A percentile compares a stretch with the other conserved stretches of the same genome.
Evolutionary conservation across 2,888 invertebrate genomes (phyloP).

Genomic region (Rotaria sp.): DNA sequence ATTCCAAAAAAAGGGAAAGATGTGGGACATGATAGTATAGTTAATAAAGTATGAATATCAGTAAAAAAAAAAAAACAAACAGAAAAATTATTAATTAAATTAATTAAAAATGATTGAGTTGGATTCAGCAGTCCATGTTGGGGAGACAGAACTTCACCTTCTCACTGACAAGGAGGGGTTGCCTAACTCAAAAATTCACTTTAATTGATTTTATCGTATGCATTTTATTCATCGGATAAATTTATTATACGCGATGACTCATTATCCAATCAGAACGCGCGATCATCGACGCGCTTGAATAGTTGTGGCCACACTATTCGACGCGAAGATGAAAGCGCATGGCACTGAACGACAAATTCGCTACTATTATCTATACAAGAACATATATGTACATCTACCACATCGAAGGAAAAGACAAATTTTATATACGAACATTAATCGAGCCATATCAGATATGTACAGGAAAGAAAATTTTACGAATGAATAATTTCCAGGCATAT

Average conservation of each 20-base stretch:
- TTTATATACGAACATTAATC: neutral
- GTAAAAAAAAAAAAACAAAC: too few species aligned
- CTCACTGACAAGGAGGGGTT: neutral
- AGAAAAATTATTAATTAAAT: neutral
- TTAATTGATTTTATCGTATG: too few species aligned
- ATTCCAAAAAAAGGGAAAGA: neutral
- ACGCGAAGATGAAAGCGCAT: too few species aligned
- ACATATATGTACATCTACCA: neutral
- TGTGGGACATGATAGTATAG: neutral
- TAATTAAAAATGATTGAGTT: neutral
- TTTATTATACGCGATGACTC: too few species aligned
- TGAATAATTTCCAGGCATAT: too few species aligned
- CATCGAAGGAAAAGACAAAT: neutral
- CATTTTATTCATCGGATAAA: too few species aligned
- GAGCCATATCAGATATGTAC: neutral
- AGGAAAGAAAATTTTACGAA: neutral
- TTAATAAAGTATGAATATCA: too few species aligned
- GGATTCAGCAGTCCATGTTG: neutral
- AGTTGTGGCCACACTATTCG: too few species aligned
- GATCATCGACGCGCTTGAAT: too few species aligned
- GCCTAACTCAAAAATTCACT: neutral
- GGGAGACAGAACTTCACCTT: neutral
- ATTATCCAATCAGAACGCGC: too few species aligned
- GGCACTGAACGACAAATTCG: too few species aligned
- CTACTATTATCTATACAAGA: neutral